Conservation (phyloP, 2,797 vertebrate genomes). For the Benthosema pterotum region DNA sequence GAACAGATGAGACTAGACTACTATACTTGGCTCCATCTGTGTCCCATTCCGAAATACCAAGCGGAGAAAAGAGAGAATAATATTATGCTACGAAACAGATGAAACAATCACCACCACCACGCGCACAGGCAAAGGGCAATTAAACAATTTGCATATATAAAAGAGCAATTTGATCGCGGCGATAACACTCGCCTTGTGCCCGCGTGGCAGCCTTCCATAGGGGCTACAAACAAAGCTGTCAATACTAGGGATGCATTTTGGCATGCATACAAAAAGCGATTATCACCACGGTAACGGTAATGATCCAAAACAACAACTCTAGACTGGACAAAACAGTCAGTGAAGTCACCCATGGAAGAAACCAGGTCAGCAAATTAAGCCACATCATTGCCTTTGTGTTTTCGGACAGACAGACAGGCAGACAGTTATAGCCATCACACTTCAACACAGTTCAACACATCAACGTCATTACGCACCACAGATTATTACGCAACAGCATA, state of each 20-base stretch:
- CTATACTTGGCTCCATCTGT: conserved; percentile 4
- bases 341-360: conserved; percentile 55
- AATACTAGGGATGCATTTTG: no score
- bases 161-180: no score
- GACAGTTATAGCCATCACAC: conserved; percentile 9
- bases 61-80: neutral
- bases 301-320: no score
- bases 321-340: conserved; percentile 1
- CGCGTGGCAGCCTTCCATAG: no score
- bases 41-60: neutral
- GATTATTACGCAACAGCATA: conserved; percentile 27
- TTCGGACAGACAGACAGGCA: conserved; percentile 7
- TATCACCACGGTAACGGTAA: no score
- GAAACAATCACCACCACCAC: neutral
- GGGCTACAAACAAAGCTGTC: neutral
- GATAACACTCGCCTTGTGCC: no score
- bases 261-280: no score
- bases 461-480: conserved; percentile 12
- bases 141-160: no score
- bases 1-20: neutral
- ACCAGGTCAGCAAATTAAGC: conserved; percentile 63
- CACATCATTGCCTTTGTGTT: neutral
- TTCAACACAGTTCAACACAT: no score
- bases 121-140: conserved; percentile 5
- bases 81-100: neutral